Conservation (phyloP, 2,888 invertebrate genomes). For the Cephus spinipes region DNA sequence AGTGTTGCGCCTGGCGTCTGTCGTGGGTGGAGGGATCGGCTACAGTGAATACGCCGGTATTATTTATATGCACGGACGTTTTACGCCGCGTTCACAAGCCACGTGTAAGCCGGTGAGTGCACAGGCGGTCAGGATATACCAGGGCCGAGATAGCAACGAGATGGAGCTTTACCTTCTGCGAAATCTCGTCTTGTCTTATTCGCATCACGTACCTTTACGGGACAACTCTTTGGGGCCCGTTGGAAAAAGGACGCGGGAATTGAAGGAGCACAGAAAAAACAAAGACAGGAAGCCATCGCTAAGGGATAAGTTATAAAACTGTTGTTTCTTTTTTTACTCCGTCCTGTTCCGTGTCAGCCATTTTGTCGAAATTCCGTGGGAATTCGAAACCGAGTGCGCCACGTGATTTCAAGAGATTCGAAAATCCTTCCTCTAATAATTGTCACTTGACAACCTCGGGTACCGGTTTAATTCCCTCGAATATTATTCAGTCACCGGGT, state of each 20-base stretch:
- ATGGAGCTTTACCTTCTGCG: not conserved
- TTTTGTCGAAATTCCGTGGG: not conserved
- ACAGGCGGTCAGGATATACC: not conserved
- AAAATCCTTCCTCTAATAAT: not conserved
- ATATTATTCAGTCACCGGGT: not conserved
- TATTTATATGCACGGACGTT: not conserved
- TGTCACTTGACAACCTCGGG: too few relatives aligned
- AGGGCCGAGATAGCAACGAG: not conserved
- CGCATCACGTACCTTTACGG: not conserved
- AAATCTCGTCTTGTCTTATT: not conserved
- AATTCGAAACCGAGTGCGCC: not conserved
- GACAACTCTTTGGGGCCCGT: not conserved
- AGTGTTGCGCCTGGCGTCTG: not conserved
- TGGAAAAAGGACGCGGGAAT: not conserved
- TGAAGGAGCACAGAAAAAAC: not conserved
- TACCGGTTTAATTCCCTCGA: not conserved
- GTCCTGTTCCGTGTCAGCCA: not conserved
- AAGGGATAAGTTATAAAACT: not conserved
- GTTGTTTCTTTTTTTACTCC: not conserved
- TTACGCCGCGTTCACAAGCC: not conserved
- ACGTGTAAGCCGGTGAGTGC: not conserved
- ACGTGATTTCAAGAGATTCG: not conserved
- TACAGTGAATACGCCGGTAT: not conserved
- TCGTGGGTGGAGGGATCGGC: slow-evolving; percentile 4
- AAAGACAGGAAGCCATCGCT: not conserved